Conservation (phyloP, 1,140 invertebrate genomes). For the Formica selysi region DNA sequence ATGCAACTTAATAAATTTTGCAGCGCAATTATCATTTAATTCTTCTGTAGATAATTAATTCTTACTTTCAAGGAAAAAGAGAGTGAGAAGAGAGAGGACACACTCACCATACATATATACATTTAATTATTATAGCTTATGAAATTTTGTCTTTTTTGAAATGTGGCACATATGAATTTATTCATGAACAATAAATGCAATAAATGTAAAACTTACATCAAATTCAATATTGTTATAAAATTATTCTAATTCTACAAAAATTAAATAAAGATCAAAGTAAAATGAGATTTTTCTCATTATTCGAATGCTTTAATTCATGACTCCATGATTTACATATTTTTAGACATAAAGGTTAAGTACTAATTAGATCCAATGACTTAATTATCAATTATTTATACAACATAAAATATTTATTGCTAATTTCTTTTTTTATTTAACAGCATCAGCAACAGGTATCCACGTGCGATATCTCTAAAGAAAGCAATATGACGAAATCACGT, state of each 20-base stretch:
- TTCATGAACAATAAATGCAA: background rate
- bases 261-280: background rate
- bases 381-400: slow-evolving; percentile 17
- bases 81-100: too few relatives aligned
- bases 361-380: background rate
- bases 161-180: background rate
- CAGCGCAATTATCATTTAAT: background rate
- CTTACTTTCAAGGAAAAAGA: background rate
- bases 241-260: background rate
- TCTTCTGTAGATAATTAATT: background rate
- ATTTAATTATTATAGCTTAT: background rate
- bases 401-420: background rate
- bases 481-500: slow-evolving; percentile 22
- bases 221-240: background rate
- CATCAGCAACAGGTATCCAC: background rate
- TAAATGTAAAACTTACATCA: background rate
- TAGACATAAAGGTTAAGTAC: background rate
- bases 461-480: slow-evolving; percentile 21
- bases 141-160: too few relatives aligned
- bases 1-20: background rate
- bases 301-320: background rate
- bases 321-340: background rate
- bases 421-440: background rate
- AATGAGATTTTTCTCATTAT: background rate
- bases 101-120: background rate